Conservation (phyloP, 2,797 vertebrate genomes). For the Aulostomus chinensis region DNA sequence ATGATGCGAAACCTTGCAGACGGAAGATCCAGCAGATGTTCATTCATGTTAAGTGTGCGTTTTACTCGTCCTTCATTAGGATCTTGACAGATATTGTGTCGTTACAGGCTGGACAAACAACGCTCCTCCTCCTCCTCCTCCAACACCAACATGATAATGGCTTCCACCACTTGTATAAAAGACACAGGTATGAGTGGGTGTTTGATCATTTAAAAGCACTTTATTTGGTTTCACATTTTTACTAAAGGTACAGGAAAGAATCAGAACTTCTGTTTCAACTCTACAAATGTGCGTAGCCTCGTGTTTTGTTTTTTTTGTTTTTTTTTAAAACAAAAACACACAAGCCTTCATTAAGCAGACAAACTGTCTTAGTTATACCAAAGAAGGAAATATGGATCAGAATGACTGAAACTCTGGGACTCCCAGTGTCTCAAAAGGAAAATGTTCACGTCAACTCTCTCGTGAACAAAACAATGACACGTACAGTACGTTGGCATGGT, state of each 20-base stretch:
- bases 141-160: constrained; percentile 49
- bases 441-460: constrained; percentile 13
- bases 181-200: constrained; percentile 49
- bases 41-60: neutral
- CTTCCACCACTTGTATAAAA: constrained; percentile 32
- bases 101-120: constrained; percentile 43
- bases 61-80: neutral
- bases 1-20: neutral
- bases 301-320: no score
- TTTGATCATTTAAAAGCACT: constrained; percentile 1
- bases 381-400: no score
- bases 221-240: neutral
- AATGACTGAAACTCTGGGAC: neutral
- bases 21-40: neutral
- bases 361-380: no score
- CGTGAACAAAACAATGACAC: constrained; percentile 23
- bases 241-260: no score
- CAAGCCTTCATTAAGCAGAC: no score
- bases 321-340: no score
- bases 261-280: no score
- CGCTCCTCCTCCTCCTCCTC: neutral
- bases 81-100: constrained; percentile 18
- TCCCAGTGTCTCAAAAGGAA: constrained; percentile 23
- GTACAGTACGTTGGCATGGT: constrained; percentile 7
- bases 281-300: no score